Conservation (phyloP, 1,140 invertebrate genomes). For the Batillaria attramentaria region DNA sequence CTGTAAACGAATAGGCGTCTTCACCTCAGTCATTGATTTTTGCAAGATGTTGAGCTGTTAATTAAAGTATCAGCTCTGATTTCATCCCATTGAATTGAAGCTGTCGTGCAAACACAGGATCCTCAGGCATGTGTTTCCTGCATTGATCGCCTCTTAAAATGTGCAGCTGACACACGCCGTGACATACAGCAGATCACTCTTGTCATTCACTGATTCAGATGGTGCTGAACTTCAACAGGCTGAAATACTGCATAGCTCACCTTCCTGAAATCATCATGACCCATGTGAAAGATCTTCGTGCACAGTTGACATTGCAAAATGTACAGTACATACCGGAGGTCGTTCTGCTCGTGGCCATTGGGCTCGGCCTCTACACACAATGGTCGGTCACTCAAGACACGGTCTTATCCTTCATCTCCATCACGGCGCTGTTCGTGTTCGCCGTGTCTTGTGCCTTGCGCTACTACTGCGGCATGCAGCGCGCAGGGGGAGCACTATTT, state of each 20-base stretch:
- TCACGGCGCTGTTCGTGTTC: conserved; percentile 64
- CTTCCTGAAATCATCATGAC: conserved; percentile 10
- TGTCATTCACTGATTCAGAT: too few relatives aligned
- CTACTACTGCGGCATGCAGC: conserved; percentile 61
- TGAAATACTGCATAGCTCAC: conserved; percentile 17
- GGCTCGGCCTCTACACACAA: conserved; percentile 65
- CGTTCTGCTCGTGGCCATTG: conserved; percentile 61
- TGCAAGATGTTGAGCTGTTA: too few relatives aligned
- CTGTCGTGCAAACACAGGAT: too few relatives aligned
- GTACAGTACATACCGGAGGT: conserved; percentile 57
- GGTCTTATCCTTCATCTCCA: conserved; percentile 54
- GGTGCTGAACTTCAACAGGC: neutral
- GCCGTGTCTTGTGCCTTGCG: conserved; percentile 59
- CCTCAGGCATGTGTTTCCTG: too few relatives aligned
- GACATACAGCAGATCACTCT: too few relatives aligned
- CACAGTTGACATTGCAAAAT: conserved; percentile 47
- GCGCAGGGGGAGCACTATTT: conserved; percentile 54
- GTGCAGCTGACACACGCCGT: too few relatives aligned
- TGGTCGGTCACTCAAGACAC: conserved; percentile 59
- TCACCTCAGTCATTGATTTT: too few relatives aligned
- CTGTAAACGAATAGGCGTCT: too few relatives aligned
- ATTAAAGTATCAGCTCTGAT: too few relatives aligned
- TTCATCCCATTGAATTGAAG: too few relatives aligned
- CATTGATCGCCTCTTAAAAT: too few relatives aligned
- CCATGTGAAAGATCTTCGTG: conserved; percentile 27